phyloP scores from a whole-genome alignment of 2,113 vertebrate genomes.

The Zapus hudsonius region DNA sequence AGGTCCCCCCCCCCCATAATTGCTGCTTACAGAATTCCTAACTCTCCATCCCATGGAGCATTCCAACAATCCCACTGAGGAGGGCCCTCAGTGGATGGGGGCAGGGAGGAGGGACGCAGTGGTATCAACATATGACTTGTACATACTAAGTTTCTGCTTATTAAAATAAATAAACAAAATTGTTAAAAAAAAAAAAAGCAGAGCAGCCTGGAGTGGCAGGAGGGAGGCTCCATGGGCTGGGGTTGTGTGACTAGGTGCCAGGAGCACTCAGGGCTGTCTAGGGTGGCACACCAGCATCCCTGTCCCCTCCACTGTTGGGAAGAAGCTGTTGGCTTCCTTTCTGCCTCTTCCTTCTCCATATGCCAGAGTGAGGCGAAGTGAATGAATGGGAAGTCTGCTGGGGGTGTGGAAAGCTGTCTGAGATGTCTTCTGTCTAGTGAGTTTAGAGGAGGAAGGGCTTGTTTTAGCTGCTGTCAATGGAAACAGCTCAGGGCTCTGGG shows the following conservation, averaged over 20 bases:
- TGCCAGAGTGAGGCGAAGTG: slow-evolving; percentile 31
- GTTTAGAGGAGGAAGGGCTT: neutral
- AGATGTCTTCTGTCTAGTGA: slow-evolving; percentile 13
- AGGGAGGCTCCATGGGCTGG: neutral
- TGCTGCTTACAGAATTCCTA: no score
- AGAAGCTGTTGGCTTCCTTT: slow-evolving; percentile 64
- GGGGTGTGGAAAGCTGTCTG: neutral
- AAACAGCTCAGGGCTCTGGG: neutral
- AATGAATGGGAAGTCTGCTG: slow-evolving; percentile 45
- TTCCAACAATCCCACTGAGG: no score
- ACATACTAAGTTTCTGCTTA: no score
- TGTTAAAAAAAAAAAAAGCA: no score
- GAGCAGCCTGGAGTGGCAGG: neutral
- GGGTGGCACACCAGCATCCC: slow-evolving; percentile 21
- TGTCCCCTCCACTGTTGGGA: neutral
- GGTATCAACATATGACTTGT: no score
- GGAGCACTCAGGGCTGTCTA: slow-evolving; percentile 50
- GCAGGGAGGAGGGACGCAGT: no score
- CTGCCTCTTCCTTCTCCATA: slow-evolving; percentile 49
- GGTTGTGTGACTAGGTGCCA: neutral
- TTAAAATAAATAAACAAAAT: no score
- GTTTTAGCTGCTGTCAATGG: neutral
- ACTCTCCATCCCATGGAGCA: no score
- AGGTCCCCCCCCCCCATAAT: no score
- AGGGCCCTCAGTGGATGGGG: no score